These are phyloP conservation scores for Premnoplex brunnescens DNA, from an alignment of 2,797 vertebrate species.

Conservation along the genomic window DNA sequence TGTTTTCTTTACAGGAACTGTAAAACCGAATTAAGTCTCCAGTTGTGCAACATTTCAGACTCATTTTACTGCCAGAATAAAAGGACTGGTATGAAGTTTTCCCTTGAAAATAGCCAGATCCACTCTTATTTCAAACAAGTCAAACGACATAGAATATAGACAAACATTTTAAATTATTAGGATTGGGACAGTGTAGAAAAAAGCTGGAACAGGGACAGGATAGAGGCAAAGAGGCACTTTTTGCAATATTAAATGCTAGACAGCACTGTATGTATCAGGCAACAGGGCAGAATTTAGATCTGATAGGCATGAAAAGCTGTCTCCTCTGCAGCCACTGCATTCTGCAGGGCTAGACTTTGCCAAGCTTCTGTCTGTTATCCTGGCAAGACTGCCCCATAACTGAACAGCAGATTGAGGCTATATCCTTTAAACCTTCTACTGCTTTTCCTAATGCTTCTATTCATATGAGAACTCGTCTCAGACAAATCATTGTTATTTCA, in stretches of 20 bases:
- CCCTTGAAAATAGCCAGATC: neutral
- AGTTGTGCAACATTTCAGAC: neutral
- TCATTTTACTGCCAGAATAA: neutral
- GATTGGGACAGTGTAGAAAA: neutral
- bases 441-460: neutral
- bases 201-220: neutral
- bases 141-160: neutral
- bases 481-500: slow-evolving; percentile 5
- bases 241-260: neutral
- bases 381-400: neutral
- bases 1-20: neutral
- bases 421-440: neutral
- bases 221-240: neutral
- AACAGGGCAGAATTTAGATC: neutral
- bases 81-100: neutral
- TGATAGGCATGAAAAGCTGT: neutral
- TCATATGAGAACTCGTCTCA: neutral
- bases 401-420: neutral
- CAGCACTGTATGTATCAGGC: neutral
- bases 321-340: neutral
- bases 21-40: neutral
- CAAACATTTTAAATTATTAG: neutral
- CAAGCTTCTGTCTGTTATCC: neutral
- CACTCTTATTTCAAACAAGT: neutral
- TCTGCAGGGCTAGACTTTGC: neutral